Evolutionary conservation across 2,113 vertebrate genomes (phyloP), one percentile per base, ranked within the genome.

Genomic region (Sylvilagus bachmani): DNA sequence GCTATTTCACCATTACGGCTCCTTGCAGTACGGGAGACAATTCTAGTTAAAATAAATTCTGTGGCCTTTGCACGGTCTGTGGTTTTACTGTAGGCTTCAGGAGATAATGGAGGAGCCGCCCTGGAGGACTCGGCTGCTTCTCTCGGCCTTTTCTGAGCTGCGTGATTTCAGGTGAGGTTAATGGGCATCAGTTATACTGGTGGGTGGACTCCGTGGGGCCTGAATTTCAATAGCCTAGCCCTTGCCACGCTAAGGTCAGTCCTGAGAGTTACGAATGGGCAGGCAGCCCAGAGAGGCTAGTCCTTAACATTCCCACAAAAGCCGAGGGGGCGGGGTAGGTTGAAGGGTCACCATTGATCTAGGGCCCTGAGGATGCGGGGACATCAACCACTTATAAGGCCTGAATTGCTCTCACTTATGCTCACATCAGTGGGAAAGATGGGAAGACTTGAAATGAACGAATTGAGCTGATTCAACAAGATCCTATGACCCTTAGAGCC

Each of bases 381-480:
- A 82, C 62, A 78, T n/a, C 36, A 29, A 67, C 58, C 61, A 4
- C 10, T 64, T 91, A 70, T 17, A 69, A 61, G 79, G 38, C 84
- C 93, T 89, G 22, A 95, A 95, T 77, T 90, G 38, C 66, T 89
- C 89, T 93, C 89, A 82, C 91, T 97, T 94, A 91, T 86, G 94
- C 36, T 81, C 86, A 95, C 77, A 31, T 84, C 86, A 79, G 62
- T 91, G 84, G 91, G 81, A 92, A 93, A 55, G 85, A 96, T 74
- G 25, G 49, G 38, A 85, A 85, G 81, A 69, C 62, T 88, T 94
- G 73, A 89, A 95, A 94, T 86, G 93, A 91, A 80, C 75, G 73
- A 67, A 91, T 17, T 89, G 94, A 96, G 96, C 93, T 95, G 94
- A 97, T 96, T 95, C 89, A 81, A 91, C 89, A 87, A 80, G 86